Evolutionary conservation across 2,888 invertebrate genomes (phyloP), one percentile per base, ranked within the genome.

Genomic region (Callimorpha dominula): DNA sequence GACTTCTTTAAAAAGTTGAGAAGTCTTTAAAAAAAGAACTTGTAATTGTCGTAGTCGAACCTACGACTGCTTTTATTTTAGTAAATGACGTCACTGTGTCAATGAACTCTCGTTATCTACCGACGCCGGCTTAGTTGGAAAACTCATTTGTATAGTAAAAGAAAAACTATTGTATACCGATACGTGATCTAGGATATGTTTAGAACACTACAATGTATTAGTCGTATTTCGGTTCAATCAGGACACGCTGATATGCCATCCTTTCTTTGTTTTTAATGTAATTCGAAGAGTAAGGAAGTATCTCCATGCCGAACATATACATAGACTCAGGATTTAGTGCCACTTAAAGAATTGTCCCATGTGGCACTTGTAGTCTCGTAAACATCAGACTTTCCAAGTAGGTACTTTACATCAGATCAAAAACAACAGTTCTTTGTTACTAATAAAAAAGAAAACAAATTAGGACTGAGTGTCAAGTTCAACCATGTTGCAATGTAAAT

Each of bases 21-120:
- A n/a, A n/a, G n/a, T 46, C 43, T 46, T 46, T 8, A 46, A 46
- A 46, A 46, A 46, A 46, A 46, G 43, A 72, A 79, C 81, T 73
- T 79, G 76, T 79, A 77, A 82, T 83, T 79, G 72, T 72, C 76
- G 74, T 31, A 31, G 31, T 31, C 31, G 31, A 31, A 78, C 77
- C 78, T 82, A 79, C 73, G 71, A 75, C 75, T 77, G 70, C 42
- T 66, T 74, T 76, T 83, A 84, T 83, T 84, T 84, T 74, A 77
- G 75, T 76, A 71, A 50, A 74, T 62, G 20, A 82, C 82, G 84
- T 84, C 72, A 80, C 68, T 17, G 54, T 78, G 77, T 82, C 76
- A 76, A 31, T 75, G 82, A 79, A 80, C 82, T 77, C 63, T 43
- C 65, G 71, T 82, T 82, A 82, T 81, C 82, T 80, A 70, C 62